phyloP scores from a whole-genome alignment of 1,140 invertebrate genomes.

The Drosophila bifasciata region DNA sequence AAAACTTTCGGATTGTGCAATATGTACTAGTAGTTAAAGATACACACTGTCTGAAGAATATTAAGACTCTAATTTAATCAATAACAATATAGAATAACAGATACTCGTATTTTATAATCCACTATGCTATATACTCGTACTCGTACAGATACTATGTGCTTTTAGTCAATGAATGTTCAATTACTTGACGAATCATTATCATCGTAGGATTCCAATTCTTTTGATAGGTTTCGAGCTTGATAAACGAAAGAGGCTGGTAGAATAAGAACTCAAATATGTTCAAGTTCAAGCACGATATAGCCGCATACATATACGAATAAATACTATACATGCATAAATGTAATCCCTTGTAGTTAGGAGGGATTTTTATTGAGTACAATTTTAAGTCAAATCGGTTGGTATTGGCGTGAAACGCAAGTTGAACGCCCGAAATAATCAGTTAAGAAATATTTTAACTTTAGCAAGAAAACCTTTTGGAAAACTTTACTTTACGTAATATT shows the following conservation, averaged over 20 bases:
- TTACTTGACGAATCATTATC: background rate
- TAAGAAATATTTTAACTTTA: slow-evolving; percentile 17
- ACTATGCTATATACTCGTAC: too few species aligned
- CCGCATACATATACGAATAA: background rate
- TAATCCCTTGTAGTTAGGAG: slow-evolving; percentile 9
- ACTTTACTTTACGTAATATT: slow-evolving; percentile 18
- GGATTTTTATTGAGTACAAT: slow-evolving; percentile 14
- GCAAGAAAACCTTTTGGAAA: slow-evolving; percentile 36
- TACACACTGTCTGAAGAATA: too few species aligned
- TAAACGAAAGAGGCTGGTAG: slow-evolving; percentile 53
- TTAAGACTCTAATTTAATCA: too few species aligned
- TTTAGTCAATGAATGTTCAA: background rate
- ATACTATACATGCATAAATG: too few species aligned
- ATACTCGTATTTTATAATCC: too few species aligned
- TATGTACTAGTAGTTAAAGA: too few species aligned
- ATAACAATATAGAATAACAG: too few species aligned
- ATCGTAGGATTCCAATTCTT: background rate
- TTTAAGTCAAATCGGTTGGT: slow-evolving; percentile 22
- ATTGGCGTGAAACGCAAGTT: background rate
- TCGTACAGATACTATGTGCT: too few species aligned
- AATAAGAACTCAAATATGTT: slow-evolving; percentile 26
- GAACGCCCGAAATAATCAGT: background rate
- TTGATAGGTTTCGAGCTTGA: slow-evolving; percentile 16
- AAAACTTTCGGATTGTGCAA: too few species aligned
- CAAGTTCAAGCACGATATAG: background rate